Base-by-base conservation (phyloP, 2,888 invertebrate genomes). In the Creontiades dilutus region DNA sequence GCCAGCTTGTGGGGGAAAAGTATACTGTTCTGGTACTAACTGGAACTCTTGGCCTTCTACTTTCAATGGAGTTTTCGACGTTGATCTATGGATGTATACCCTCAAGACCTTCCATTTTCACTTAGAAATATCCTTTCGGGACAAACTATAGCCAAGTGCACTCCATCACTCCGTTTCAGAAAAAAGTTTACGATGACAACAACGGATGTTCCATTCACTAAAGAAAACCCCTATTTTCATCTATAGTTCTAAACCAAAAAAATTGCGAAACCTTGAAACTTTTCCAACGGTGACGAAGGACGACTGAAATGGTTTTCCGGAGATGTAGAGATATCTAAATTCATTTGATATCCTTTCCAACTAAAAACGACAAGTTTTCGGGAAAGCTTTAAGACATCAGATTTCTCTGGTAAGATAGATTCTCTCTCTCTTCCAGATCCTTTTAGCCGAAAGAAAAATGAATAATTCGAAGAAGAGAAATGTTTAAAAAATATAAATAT, bases 71-170 rank as follows among this genome's bases (percentile, higher is more conserved):
- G 84, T 28, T 28, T 23, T 47, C 13, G 84, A 52, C 37, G n/a
- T 84, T 55, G 28, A 84, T 84, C 57, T 84, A 84, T 68, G 68
- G 23, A 68, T 13, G 68, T 23, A 19, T 68, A 23, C 68, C 68
- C 23, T 11, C 23, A 27, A 68, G 68, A 19, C 23, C 68, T 5
- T 68, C 23, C 68, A 23, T 68, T 68, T 61, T 68, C 68, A 23
- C 23, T 68, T 68, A 68, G 19, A 68, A 68, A 68, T 68, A 68
- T 23, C 27, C 57, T 23, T 68, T 68, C 19, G 68, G 23, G 23
- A 23, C 11, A 68, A 68, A 68, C 68, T 68, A 68, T 68, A 4
- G 68, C 68, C 23, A 68, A 68, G 68, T 68, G 23, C 68, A 68
- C 68, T 68, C 68, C 68, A 68, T 68, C 68, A 68, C 68, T 68